These are phyloP conservation scores for Cryptoblepharus egeriae DNA, from an alignment of 2,797 vertebrate species.

Conservation along the genomic window DNA sequence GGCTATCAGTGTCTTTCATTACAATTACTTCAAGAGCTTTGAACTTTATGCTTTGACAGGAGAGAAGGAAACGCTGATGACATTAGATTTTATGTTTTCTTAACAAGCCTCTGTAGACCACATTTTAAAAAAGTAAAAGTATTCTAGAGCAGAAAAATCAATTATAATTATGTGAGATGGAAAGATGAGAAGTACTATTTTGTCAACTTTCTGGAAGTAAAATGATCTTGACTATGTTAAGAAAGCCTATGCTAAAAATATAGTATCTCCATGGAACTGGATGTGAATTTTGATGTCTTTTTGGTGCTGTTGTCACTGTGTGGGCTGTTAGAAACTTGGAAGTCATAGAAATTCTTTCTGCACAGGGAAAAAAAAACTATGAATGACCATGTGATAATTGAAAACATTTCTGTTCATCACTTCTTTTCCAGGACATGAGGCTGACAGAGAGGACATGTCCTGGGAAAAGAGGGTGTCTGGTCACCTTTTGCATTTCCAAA, in stretches of 20 bases:
- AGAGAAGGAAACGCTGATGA: constrained; percentile 44
- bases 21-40: constrained; percentile 58
- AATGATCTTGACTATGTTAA: neutral
- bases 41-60: constrained; percentile 62
- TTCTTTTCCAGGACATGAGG: no score
- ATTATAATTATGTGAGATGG: constrained; percentile 38
- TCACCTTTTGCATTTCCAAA: no score
- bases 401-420: no score
- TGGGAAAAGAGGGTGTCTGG: no score
- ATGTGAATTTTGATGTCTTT: neutral
- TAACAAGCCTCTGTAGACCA: constrained; percentile 48
- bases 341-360: neutral
- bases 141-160: constrained; percentile 46
- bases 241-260: neutral
- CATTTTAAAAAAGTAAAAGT: constrained; percentile 26
- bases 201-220: neutral
- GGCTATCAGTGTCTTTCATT: constrained; percentile 51
- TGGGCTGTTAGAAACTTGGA: neutral
- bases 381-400: no score
- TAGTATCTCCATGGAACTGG: neutral
- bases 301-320: neutral
- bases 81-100: constrained; percentile 55
- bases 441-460: no score
- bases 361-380: neutral
- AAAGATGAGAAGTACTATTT: neutral